Base-by-base conservation (phyloP, 2,888 invertebrate species). In the Drosophila algonquin region DNA sequence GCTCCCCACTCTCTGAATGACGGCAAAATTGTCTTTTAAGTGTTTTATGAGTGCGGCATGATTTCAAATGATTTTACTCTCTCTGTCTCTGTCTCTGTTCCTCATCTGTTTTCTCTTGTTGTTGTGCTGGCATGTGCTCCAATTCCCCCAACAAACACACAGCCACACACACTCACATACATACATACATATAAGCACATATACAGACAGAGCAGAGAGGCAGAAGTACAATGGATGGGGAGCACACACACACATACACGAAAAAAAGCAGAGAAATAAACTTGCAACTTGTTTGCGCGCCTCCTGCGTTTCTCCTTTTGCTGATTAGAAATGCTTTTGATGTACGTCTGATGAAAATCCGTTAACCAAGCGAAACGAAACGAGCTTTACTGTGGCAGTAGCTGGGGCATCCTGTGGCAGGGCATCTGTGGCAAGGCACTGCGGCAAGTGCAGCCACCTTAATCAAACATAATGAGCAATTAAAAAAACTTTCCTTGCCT, bases 1-100 rank as follows among this genome's bases (percentile, higher is more conserved):
- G 9, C 32, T 10, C 10, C 10, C 44, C 57, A 24, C 48, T 54
- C 48, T 18, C 56, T 44, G 47, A 60, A 54, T 59, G 78, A 59
- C 75, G 68, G 70, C 71, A 70, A 84, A 88, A 87, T 87, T 75
- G 80, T 77, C 73, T 72, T 77, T 79, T 89, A 89, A 89, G 81
- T 85, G 89, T 83, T 88, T 88, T 85, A 87, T 83, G 80, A 82
- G 77, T 65, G 77, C 62, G 76, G 63, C 83, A 83, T 79, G 79
- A 64, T 77, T 62, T 73, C 48, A 69, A 71, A 71, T 71, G 69
- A 69, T 71, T 71, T 71, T 59, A 63, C 63, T 58, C 71, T 70
- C 63, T 58, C 70, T 70, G 53, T 72, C 63, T 58, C 70, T 70
- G 53, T 72, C 57, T 69, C 54, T 63, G 56, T 32, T 47, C 5